Evolutionary conservation across 2,797 vertebrate species (phyloP), one percentile per base, ranked within the genome.

Genomic region (Xerus rutilus): DNA sequence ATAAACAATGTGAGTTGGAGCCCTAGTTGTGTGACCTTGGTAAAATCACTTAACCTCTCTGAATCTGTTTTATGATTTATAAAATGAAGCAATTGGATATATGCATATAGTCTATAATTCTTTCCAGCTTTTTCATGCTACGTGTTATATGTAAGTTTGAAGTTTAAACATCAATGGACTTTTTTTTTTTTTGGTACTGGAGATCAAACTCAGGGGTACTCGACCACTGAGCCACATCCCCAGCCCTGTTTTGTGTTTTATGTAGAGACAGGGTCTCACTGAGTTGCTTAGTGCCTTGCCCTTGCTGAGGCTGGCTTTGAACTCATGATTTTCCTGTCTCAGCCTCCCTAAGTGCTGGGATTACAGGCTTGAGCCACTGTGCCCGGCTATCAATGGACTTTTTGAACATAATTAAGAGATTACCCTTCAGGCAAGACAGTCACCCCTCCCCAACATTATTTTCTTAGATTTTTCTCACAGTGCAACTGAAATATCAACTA

Each of bases 401-500:
- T 94, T 76, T 49, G 81, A 94, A 88, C 39, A 17, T 82, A 49
- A 88, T 81, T 76, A 86, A 93, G 54, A 95, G 21, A 28, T 74
- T 94, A 89, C 17, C 35, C 8, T 79, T 86, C 39, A 45, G 79
- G 28, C 45, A 92, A 76, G 89, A 91, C 78, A 88, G 59, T 6
- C 23, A 28, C 52, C 28, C n/a, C 13, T 32, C 5, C 20, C 11
- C 18, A 43, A 15, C 73, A 35, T 39, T 83, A 76, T 64, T 70
- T 95, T 93, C 81, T 87, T 77, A 85, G 45, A 77, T 95, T 86
- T 57, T 90, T 30, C 82, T 91, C 76, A 82, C 15, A 94, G 49
- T 15, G 7, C 54, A 82, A 73, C 20, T 73, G 65, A 86, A 89
- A 69, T 94, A 83, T 32, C 47, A 76, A 1, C 82, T 83, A 70